Evolutionary conservation across 2,888 invertebrate species (phyloP).

Genomic region (Holacanthella duospinosa): DNA sequence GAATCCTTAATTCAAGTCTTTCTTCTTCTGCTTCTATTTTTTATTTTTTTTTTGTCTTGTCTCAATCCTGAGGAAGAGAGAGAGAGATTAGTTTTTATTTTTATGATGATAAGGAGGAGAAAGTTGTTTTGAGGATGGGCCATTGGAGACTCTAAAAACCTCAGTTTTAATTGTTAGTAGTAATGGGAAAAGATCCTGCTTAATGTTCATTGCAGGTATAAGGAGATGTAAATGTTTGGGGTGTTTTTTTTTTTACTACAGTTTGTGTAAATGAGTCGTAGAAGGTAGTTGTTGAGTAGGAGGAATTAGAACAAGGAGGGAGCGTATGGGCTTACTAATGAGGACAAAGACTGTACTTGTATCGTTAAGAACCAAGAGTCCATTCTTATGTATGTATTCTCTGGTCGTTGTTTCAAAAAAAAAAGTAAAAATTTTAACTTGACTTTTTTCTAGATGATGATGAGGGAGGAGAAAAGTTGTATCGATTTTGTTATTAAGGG

Average conservation of each 20-base stretch:
- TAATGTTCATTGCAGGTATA: background rate
- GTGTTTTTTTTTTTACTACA: background rate
- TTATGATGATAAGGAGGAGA: background rate
- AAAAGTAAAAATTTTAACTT: background rate
- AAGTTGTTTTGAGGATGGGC: background rate
- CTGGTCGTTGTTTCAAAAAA: background rate
- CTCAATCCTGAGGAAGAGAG: no score
- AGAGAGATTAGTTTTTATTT: background rate
- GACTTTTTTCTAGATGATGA: background rate
- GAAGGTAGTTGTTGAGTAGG: background rate
- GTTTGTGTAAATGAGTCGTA: background rate
- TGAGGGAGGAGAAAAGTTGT: background rate
- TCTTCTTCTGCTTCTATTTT: background rate
- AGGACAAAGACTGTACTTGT: no score
- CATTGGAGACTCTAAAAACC: background rate
- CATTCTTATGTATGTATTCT: background rate
- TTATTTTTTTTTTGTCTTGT: no score
- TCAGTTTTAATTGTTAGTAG: background rate
- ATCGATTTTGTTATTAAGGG: conserved; percentile 38
- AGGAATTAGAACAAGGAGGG: no score
- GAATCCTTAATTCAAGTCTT: background rate
- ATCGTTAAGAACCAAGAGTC: background rate
- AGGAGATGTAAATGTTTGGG: background rate
- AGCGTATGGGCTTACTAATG: background rate
- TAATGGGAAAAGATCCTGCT: background rate